Percentiles rank a stretch among this genome's conserved stretches.
Evolutionary conservation across 2,888 invertebrate genomes (phyloP).

Genomic region (Abrostola tripartita): DNA sequence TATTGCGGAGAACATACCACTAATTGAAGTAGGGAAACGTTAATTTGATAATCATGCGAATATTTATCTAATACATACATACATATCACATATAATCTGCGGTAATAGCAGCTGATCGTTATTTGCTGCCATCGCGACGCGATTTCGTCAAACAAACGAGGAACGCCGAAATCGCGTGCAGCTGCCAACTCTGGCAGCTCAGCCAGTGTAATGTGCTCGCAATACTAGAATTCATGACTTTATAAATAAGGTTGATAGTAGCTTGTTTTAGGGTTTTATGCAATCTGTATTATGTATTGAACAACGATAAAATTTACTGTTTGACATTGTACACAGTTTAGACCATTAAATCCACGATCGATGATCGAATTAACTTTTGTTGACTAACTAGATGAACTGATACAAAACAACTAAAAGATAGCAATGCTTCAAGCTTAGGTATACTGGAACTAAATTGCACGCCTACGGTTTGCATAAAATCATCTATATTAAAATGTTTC

Average conservation of each 20-base stretch:
- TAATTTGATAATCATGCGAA: conserved; percentile 68
- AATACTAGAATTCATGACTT: conserved; percentile 25
- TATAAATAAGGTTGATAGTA: conserved; percentile 20
- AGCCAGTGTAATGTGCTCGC: conserved; percentile 11
- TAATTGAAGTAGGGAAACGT: conserved; percentile 71
- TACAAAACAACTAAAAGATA: not conserved
- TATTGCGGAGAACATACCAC: conserved; percentile 61
- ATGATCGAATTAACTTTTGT: conserved; percentile 34
- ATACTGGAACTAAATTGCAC: too few relatives aligned
- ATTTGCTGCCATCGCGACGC: conserved; percentile 37
- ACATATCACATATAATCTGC: conserved; percentile 66
- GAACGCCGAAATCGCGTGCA: conserved; percentile 30
- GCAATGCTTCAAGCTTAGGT: too few relatives aligned
- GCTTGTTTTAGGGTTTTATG: not conserved
- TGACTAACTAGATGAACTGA: not conserved
- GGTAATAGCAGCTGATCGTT: conserved; percentile 47
- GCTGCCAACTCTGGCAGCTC: conserved; percentile 47
- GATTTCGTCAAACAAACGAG: conserved; percentile 50
- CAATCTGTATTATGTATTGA: conserved; percentile 37
- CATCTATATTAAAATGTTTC: not conserved
- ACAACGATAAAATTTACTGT: conserved; percentile 39
- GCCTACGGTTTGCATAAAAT: not conserved
- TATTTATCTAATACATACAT: too few relatives aligned
- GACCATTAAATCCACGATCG: conserved; percentile 26
- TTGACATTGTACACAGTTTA: conserved; percentile 35